Conservation (phyloP, 2,888 invertebrate genomes). For the Sinhomidia bicolor region DNA sequence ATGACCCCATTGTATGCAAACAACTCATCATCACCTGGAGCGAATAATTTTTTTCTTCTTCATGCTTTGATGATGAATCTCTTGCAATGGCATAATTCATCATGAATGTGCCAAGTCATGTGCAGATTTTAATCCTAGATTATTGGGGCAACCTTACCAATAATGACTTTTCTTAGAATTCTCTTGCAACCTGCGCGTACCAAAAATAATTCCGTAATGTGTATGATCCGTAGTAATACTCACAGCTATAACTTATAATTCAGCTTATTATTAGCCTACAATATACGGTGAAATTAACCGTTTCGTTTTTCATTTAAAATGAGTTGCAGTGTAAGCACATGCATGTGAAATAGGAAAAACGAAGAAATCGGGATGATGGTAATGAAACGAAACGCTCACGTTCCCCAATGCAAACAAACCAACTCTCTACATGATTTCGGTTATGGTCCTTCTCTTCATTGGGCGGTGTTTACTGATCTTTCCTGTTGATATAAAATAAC, state of each 20-base stretch:
- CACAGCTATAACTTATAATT: too few species aligned
- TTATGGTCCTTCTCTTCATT: not conserved
- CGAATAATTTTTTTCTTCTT: conserved; percentile 35
- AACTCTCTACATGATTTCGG: not conserved
- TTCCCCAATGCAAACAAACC: conserved; percentile 46
- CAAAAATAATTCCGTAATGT: not conserved
- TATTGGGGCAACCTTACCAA: not conserved
- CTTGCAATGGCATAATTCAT: conserved; percentile 38
- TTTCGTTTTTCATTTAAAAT: too few species aligned
- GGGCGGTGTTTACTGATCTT: conserved; percentile 55
- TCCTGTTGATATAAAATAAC: conserved; percentile 2
- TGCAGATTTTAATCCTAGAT: conserved; percentile 56
- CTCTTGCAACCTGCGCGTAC: too few species aligned
- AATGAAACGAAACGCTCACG: conserved; percentile 8
- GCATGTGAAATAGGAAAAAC: too few species aligned
- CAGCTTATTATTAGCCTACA: too few species aligned
- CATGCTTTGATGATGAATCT: not conserved
- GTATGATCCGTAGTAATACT: too few species aligned
- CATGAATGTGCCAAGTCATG: conserved; percentile 62
- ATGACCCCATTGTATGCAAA: conserved; percentile 75
- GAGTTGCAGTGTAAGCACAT: too few species aligned
- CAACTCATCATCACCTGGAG: conserved; percentile 66
- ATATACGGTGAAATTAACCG: too few species aligned
- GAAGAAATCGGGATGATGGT: not conserved
- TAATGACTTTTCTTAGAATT: conserved; percentile 20